Evolutionary conservation across 2,113 vertebrate species (phyloP).

Genomic region (Hemichromis elongatus): DNA sequence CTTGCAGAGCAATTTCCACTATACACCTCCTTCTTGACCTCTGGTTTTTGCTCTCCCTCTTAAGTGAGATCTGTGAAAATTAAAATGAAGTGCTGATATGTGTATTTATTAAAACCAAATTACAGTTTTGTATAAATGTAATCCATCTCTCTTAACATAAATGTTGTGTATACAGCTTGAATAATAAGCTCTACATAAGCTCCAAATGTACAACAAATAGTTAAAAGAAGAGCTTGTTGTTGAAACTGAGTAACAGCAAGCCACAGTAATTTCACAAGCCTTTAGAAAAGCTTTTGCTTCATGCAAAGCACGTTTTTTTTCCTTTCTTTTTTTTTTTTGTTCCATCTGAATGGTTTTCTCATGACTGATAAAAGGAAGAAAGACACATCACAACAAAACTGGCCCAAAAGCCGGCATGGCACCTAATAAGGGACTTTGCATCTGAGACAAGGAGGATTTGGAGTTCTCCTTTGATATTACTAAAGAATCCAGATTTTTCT

Average conservation of each 20-base stretch:
- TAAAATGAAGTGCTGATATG: background rate
- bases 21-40: background rate
- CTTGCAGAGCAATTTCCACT: background rate
- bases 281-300: constrained; percentile 11
- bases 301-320: constrained; percentile 30
- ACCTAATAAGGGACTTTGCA: constrained; percentile 63
- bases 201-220: constrained; percentile 6
- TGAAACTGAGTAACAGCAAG: constrained; percentile 29
- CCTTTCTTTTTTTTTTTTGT: background rate
- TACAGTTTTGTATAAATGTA: background rate
- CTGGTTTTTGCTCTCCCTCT: background rate
- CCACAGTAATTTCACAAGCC: constrained; percentile 25
- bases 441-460: constrained; percentile 56
- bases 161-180: constrained; percentile 20
- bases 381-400: constrained; percentile 32
- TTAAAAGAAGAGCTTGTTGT: constrained; percentile 11
- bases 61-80: background rate
- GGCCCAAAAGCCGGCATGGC: constrained; percentile 34
- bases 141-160: constrained; percentile 7
- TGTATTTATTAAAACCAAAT: constrained; percentile 7
- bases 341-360: constrained; percentile 50
- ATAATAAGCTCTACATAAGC: constrained; percentile 42
- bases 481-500: constrained; percentile 42
- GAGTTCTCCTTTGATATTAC: constrained; percentile 50
- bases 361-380: constrained; percentile 57